Base-by-base conservation (phyloP, 2,797 vertebrate genomes). In the Leptatherina wallacei region DNA sequence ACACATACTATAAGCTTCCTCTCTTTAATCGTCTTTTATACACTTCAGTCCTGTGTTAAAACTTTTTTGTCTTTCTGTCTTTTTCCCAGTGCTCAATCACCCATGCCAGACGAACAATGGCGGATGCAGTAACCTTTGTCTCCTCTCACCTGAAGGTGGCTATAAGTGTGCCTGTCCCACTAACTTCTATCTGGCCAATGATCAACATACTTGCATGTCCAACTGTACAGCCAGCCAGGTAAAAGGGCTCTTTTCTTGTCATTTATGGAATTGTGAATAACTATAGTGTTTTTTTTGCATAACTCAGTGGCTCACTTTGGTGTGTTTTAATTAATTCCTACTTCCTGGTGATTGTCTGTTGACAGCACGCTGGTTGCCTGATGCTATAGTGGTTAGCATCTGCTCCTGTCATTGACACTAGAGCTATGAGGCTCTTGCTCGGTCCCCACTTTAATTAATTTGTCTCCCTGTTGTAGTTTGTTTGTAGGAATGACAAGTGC, bases 221-320 rank as follows among this genome's bases (percentile, higher is more conserved):
- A 99, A 99, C 93, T 99, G 98, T 78, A 99, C 98, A 0, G 97
- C 98, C 33, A 99, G 98, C 85, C 98, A 99, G 96, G 98, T 99
- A 75, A 86, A 61, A 40, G 73, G 10, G 1, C 58, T 30, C 22
- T 55, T 61, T 32, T 70, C 70, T 79, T 61, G 49, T 55, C 54
- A 56, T 18, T 57, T 42, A 1, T 65, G 5, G 1, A 3, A 77
- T 69, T 72, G 22, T 68, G 4, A 69, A 58, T 65, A 64, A 59
- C 42, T 32, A 6, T 16, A 64, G 55, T 69, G 22, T 11, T 33
- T 65, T 65, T 71, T 85, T 27, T 52, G 9, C 36, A 68, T 64
- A 44, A 66, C 69, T 59, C 27, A 0, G 3, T n/a, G 14, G 20
- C 27, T 52, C 1, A 0, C 52, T 61, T 47, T 35, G 40, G 30